phyloP scores from a whole-genome alignment of 2,797 vertebrate species.

The Arctocebus calabarensis region DNA sequence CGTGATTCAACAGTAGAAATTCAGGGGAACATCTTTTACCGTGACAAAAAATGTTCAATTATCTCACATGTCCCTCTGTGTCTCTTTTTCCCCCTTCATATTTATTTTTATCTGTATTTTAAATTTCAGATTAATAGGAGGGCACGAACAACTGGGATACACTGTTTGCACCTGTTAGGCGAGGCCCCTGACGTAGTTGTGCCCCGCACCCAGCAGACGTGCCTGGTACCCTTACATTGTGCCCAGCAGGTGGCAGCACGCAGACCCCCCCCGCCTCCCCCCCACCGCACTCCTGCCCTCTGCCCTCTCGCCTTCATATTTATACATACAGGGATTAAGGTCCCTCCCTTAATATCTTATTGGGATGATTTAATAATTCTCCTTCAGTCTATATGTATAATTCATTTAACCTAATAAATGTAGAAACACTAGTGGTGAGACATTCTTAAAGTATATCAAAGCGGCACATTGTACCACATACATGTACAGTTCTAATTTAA shows the following conservation, averaged over 20 bases:
- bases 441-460: background rate
- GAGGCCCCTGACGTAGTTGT: too few species aligned
- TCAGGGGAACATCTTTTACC: background rate
- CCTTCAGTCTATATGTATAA: background rate
- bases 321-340: background rate
- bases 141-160: too few species aligned
- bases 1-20: conserved; percentile 8
- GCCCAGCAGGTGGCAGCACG: too few species aligned
- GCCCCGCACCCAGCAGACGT: too few species aligned
- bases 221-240: too few species aligned
- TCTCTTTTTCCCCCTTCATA: background rate
- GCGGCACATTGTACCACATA: too few species aligned
- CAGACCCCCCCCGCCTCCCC: too few species aligned
- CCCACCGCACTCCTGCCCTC: too few species aligned
- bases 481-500: too few species aligned
- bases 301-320: background rate
- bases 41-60: background rate
- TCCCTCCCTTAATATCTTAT: conserved; percentile 12
- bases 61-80: background rate
- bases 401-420: conserved; percentile 41
- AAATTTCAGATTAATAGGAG: too few species aligned
- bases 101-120: background rate
- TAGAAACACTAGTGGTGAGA: background rate
- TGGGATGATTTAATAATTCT: conserved; percentile 4
- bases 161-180: too few species aligned